Conservation (phyloP, 2,888 invertebrate species). For the Tenthredo amoena region DNA sequence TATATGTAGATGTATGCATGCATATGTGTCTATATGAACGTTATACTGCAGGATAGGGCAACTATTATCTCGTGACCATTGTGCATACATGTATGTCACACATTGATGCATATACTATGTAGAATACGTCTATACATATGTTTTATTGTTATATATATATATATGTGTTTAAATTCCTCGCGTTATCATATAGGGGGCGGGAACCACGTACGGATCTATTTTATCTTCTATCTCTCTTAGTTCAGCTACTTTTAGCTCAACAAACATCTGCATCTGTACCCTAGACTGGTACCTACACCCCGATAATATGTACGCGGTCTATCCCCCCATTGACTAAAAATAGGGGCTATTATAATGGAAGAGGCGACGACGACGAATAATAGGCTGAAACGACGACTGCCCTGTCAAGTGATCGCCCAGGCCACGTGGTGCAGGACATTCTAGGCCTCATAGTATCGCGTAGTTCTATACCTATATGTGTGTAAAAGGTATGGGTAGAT, state of each 20-base stretch:
- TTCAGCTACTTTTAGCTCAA: constrained; percentile 50
- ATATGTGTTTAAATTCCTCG: neutral
- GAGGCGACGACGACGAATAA: constrained; percentile 45
- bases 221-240: neutral
- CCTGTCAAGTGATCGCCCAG: constrained; percentile 34
- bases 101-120: neutral
- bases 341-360: constrained; percentile 53
- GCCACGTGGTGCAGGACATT: constrained; percentile 47
- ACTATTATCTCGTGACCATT: neutral
- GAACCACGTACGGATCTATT: neutral
- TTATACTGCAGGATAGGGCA: neutral
- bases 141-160: neutral
- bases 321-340: constrained; percentile 46
- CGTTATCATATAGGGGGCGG: constrained; percentile 2
- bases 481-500: neutral
- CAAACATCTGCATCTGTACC: constrained; percentile 52
- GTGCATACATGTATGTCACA: neutral
- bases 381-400: constrained; percentile 20
- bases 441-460: neutral
- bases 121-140: neutral
- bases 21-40: neutral
- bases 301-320: neutral
- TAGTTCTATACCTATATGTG: neutral
- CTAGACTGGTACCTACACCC: neutral
- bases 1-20: neutral